These are phyloP conservation scores for Rhinopomastus cyanomelas DNA, from an alignment of 2,113 vertebrate species.

Conservation along the genomic window DNA sequence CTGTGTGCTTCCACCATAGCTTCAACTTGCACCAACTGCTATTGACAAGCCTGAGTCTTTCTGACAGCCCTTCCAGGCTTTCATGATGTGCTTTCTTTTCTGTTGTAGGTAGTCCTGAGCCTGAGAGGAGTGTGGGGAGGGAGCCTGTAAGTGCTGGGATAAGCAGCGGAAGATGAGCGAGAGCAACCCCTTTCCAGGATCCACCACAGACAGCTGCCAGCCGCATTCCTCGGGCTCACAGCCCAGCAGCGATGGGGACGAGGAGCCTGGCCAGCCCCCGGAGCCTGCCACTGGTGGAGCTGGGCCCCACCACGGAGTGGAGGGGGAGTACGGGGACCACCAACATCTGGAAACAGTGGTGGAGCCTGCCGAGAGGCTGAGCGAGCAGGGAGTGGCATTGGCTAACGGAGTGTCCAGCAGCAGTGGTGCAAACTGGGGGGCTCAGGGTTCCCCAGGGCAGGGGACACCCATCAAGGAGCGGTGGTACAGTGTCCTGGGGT, in stretches of 20 bases:
- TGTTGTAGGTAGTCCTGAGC: background rate
- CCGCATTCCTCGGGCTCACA: background rate
- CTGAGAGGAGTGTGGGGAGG: background rate
- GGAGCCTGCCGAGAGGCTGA: background rate
- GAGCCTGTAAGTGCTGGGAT: background rate
- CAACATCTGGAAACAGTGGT: background rate
- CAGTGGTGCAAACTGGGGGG: background rate
- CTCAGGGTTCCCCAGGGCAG: background rate
- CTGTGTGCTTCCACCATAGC: too few relatives aligned
- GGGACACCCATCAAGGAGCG: background rate
- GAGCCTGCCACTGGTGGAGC: background rate
- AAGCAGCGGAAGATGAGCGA: conserved; percentile 41
- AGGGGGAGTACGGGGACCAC: background rate
- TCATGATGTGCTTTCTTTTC: background rate
- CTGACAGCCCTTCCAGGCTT: background rate
- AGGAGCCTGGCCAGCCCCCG: background rate
- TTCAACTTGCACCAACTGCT: background rate
- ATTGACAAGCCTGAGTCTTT: rapidly evolving
- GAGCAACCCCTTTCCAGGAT: background rate
- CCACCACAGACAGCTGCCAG: background rate
- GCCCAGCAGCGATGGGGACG: background rate
- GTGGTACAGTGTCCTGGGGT: background rate
- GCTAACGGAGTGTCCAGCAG: background rate
- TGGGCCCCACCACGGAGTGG: background rate
- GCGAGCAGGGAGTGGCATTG: background rate